Percentiles rank a stretch among this genome's conserved stretches.
Evolutionary conservation across 2,113 vertebrate genomes (phyloP).

Genomic region (Myrmecophaga tridactyla): DNA sequence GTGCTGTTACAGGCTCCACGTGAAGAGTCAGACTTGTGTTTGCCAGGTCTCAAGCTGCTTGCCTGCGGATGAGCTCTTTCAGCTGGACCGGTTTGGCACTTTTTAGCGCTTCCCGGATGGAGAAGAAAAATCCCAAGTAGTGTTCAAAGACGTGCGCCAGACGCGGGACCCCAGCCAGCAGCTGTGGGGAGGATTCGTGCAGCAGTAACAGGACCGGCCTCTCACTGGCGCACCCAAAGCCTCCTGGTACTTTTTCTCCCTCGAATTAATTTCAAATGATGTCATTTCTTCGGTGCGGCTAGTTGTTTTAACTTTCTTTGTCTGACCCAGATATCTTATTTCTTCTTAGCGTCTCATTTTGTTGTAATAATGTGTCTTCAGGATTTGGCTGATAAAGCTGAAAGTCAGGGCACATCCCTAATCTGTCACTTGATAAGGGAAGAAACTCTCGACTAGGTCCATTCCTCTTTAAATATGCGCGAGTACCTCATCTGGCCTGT

Average conservation of each 20-base stretch:
- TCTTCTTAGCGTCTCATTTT: slow-evolving; percentile 76
- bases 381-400: slow-evolving; percentile 84
- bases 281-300: slow-evolving; percentile 83
- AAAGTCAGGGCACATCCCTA: slow-evolving; percentile 93
- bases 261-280: slow-evolving; percentile 93
- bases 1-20: neutral
- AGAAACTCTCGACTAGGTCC: slow-evolving; percentile 96
- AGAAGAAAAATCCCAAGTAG: slow-evolving; percentile 92
- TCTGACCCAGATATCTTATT: slow-evolving; percentile 71
- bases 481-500: slow-evolving; percentile 93
- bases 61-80: slow-evolving; percentile 81
- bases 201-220: slow-evolving; percentile 95
- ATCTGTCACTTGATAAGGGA: slow-evolving; percentile 95
- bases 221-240: slow-evolving; percentile 92
- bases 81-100: slow-evolving; percentile 83
- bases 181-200: slow-evolving; percentile 94
- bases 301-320: slow-evolving; percentile 74
- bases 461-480: slow-evolving; percentile 92
- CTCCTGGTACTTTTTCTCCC: slow-evolving; percentile 91
- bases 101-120: slow-evolving; percentile 89
- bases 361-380: slow-evolving; percentile 86
- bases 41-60: slow-evolving; percentile 64
- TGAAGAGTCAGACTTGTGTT: neutral
- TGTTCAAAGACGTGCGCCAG: slow-evolving; percentile 97
- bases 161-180: slow-evolving; percentile 93